Percentiles rank a stretch among this genome's conserved stretches.
Evolutionary conservation across 2,113 vertebrate species (phyloP).

Genomic region (Nycticebus coucang): DNA sequence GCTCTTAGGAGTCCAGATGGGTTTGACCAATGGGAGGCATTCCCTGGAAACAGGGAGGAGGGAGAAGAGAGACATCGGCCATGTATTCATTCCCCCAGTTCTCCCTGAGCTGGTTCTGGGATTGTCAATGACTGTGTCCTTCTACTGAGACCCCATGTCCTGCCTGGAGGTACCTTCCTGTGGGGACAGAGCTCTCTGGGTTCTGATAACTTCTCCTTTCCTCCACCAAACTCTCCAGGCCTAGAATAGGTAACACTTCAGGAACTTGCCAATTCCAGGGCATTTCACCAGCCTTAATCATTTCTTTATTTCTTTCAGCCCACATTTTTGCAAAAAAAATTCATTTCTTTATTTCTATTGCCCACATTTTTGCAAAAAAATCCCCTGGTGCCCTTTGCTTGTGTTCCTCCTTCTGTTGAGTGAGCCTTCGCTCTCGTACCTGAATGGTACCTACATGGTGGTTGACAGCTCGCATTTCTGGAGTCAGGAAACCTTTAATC

Average conservation of each 20-base stretch:
- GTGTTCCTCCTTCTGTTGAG: neutral
- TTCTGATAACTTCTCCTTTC: neutral
- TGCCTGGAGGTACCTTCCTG: neutral
- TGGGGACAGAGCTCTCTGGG: neutral
- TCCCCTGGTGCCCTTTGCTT: neutral
- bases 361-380: too few relatives aligned
- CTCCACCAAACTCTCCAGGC: neutral
- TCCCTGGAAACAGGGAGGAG: neutral
- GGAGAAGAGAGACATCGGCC: fast-evolving
- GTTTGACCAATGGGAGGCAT: neutral
- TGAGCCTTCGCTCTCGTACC: neutral
- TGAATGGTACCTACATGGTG: neutral
- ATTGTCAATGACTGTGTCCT: neutral
- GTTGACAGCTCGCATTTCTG: neutral
- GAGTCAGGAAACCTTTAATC: neutral
- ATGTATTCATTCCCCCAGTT: neutral
- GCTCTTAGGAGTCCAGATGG: neutral
- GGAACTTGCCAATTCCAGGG: too few relatives aligned
- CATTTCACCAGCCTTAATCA: neutral
- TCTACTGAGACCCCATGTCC: neutral
- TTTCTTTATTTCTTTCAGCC: neutral
- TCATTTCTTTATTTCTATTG: neutral
- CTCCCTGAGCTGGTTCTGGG: neutral
- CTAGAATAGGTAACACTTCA: too few relatives aligned
- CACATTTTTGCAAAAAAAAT: too few relatives aligned